Evolutionary conservation across 2,797 vertebrate species (phyloP).

Genomic region (Microctenopoma steveboyesi): DNA sequence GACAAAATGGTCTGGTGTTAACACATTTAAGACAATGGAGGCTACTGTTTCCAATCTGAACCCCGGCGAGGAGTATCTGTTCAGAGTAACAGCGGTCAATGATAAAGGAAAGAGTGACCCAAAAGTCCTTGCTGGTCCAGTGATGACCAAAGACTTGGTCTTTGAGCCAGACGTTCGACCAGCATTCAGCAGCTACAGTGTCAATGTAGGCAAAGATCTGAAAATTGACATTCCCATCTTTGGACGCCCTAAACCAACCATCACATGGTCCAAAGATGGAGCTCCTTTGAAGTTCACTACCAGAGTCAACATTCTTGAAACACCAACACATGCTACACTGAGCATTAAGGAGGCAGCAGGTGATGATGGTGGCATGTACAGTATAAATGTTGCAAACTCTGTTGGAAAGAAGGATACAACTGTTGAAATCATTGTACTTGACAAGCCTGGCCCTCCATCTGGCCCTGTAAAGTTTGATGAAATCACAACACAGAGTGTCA

Average conservation of each 20-base stretch:
- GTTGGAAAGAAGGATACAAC: slow-evolving; percentile 92
- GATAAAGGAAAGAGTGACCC: slow-evolving; percentile 99
- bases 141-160: slow-evolving; percentile 95
- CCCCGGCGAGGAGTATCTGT: slow-evolving; percentile 94
- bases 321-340: slow-evolving; percentile 85
- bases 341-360: slow-evolving; percentile 93
- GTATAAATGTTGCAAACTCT: slow-evolving; percentile 89
- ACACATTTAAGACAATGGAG: slow-evolving; percentile 93
- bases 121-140: slow-evolving; percentile 92
- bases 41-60: slow-evolving; percentile 90
- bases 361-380: slow-evolving; percentile 94
- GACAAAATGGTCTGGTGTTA: slow-evolving; percentile 94
- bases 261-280: slow-evolving; percentile 94
- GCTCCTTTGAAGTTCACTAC: slow-evolving; percentile 92
- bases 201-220: slow-evolving; percentile 93
- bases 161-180: slow-evolving; percentile 96
- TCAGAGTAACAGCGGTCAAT: slow-evolving; percentile 95
- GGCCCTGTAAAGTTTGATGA: slow-evolving; percentile 97
- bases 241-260: slow-evolving; percentile 93
- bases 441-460: slow-evolving; percentile 95
- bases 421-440: slow-evolving; percentile 93
- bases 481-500: slow-evolving; percentile 94
- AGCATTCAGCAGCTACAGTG: slow-evolving; percentile 92
- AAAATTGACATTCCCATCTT: slow-evolving; percentile 91
- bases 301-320: slow-evolving; percentile 90